Evolutionary conservation across 2,113 vertebrate species (phyloP), one percentile per base, ranked within the genome.

Genomic region (Ceyx cyanopectus): DNA sequence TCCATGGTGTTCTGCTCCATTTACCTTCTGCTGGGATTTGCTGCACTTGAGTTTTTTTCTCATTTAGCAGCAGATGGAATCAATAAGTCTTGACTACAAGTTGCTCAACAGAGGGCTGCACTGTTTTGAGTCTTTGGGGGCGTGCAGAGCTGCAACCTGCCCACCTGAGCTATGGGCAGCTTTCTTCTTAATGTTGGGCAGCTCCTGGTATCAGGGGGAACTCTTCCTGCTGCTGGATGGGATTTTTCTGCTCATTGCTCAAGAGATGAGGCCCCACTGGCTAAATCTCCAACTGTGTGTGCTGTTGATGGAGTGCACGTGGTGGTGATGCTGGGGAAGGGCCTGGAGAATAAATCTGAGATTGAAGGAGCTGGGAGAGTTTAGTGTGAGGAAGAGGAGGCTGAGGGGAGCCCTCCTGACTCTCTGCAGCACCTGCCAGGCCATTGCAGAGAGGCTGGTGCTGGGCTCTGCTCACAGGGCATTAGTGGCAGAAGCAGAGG

Each of bases 1-100:
- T 92, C 92, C 77, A 13, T 61, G 46, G 92, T 85, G 73, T 87
- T 94, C 91, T 79, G 84, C 91, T 92, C 75, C 5, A 9, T 91
- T 91, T 91, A 85, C 65, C 87, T 94, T 89, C 63, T 87, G 58
- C 81, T 95, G 82, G 89, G 93, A 89, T 92, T 87, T 85, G 58
- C 92, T 94, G 78, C 91, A 77, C 89, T 94, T 50, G 22, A 12
- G 12, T 93, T 84, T 94, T 93, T 83, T 89, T 12, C 83, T 91
- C 62, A 67, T 92, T 90, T 84, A 54, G 70, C 91, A 70, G 53
- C 67, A 92, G 74, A 73, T 50, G 53, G 63, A 86, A 93, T 93
- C 87, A 89, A 95, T 94, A 93, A 68, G 84, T 89, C 84, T 85
- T 84, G 45, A 85, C 80, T 76, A 79, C 34, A 69, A 48, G 40